Evolutionary conservation across 2,888 invertebrate species (phyloP).

Genomic region (Agrenia bidenticulata): DNA sequence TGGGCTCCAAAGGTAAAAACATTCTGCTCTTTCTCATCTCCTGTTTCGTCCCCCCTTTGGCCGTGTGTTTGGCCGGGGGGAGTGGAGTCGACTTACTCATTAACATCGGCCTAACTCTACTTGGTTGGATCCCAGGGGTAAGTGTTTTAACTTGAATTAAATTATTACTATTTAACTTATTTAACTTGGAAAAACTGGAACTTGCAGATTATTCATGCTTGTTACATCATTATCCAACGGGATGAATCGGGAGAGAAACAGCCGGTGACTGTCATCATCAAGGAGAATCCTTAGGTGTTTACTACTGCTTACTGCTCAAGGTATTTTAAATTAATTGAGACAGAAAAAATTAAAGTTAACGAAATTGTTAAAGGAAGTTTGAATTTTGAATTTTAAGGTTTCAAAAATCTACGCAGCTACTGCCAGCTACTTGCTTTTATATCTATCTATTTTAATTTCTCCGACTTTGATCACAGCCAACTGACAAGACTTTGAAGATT

Average conservation of each 20-base stretch:
- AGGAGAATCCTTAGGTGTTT: conserved; percentile 17
- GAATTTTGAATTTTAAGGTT: too few species aligned
- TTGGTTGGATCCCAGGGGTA: conserved; percentile 22
- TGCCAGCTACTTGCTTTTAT: too few species aligned
- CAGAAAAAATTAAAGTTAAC: too few species aligned
- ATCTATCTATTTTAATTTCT: too few species aligned
- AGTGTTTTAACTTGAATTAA: not conserved
- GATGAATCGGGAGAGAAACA: conserved; percentile 24
- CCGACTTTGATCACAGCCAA: too few species aligned
- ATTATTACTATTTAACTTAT: too few species aligned
- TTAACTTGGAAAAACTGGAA: not conserved
- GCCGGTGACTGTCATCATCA: conserved; percentile 29
- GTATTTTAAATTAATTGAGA: too few species aligned
- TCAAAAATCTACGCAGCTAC: too few species aligned
- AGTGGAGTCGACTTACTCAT: conserved; percentile 28
- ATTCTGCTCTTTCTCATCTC: conserved; percentile 32
- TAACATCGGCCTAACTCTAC: conserved; percentile 24
- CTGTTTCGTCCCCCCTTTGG: conserved; percentile 30
- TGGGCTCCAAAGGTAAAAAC: conserved; percentile 23
- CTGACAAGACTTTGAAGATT: too few species aligned
- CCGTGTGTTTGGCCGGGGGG: conserved; percentile 22
- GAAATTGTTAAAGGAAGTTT: too few species aligned
- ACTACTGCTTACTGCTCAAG: too few species aligned
- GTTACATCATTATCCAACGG: conserved; percentile 29
- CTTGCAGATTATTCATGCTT: conserved; percentile 4